phyloP scores from a whole-genome alignment of 2,888 invertebrate genomes.

The Mimachlamys varia region DNA sequence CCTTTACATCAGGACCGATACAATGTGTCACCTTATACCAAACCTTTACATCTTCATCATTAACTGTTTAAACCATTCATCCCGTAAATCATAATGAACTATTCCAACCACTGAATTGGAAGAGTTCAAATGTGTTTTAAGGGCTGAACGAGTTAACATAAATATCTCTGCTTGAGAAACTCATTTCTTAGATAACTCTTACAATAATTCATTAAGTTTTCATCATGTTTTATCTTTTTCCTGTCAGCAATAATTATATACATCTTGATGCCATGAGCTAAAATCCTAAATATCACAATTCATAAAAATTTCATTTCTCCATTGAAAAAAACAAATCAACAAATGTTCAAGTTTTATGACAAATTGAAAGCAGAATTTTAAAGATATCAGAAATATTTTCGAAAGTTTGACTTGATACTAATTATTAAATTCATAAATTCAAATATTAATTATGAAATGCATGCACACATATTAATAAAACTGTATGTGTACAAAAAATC shows the following conservation, averaged over 20 bases:
- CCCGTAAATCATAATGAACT: too few species aligned
- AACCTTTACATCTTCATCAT: too few species aligned
- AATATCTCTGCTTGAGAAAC: not conserved
- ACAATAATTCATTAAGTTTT: not conserved
- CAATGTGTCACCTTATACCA: too few species aligned
- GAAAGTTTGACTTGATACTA: not conserved
- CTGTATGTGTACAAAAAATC: constrained; percentile 20
- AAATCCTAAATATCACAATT: not conserved
- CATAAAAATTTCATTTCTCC: not conserved
- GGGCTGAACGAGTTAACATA: too few species aligned
- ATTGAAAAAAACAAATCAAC: not conserved
- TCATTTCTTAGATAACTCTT: not conserved
- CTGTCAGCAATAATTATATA: not conserved
- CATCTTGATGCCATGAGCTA: not conserved
- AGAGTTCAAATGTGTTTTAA: too few species aligned
- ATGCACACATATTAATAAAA: constrained; percentile 18
- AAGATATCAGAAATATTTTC: not conserved
- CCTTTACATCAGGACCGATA: too few species aligned
- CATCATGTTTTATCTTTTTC: not conserved
- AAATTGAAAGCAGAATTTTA: not conserved
- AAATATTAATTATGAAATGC: not conserved
- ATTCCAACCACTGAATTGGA: too few species aligned
- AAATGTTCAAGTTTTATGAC: not conserved
- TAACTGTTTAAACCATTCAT: too few species aligned
- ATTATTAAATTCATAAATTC: not conserved